A percentile compares a stretch with the other conserved stretches of the same genome.
Conservation (phyloP, 2,113 vertebrate genomes). For the Anseranas semipalmata region DNA sequence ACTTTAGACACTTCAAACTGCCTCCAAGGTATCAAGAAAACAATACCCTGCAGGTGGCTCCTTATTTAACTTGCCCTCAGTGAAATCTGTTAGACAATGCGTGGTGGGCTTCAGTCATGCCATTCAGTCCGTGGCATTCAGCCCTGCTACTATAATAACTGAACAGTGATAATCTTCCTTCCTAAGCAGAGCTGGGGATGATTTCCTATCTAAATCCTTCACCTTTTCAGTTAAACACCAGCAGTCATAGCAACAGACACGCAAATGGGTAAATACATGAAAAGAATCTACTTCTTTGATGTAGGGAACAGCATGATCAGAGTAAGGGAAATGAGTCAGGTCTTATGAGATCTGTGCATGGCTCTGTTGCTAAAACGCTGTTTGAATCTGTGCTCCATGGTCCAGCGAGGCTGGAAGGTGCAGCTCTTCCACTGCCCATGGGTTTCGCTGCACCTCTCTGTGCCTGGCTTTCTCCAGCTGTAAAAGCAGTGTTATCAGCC, state of each 20-base stretch:
- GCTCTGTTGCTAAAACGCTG: not conserved
- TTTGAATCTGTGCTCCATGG: not conserved
- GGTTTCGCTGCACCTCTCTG: not conserved
- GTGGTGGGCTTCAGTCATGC: not conserved
- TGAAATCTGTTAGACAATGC: not conserved
- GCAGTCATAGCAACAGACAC: constrained; percentile 42
- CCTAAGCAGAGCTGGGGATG: not conserved
- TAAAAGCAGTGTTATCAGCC: not conserved
- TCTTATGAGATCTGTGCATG: not conserved
- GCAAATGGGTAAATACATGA: not conserved
- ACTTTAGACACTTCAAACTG: accelerated
- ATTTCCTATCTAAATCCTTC: constrained; percentile 12
- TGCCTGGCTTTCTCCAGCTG: not conserved
- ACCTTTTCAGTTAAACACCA: constrained; percentile 1
- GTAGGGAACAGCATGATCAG: not conserved
- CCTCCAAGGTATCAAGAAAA: not conserved
- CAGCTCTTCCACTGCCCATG: not conserved
- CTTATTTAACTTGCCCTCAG: not conserved
- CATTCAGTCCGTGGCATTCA: not conserved
- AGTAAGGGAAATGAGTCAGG: constrained; percentile 8
- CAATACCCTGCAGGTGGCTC: not conserved
- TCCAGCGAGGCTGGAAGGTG: not conserved
- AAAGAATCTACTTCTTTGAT: constrained; percentile 27
- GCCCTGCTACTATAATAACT: not conserved
- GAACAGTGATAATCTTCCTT: not conserved